phyloP scores from a whole-genome alignment of 2,113 vertebrate species.

The Lethenteron reissneri region DNA sequence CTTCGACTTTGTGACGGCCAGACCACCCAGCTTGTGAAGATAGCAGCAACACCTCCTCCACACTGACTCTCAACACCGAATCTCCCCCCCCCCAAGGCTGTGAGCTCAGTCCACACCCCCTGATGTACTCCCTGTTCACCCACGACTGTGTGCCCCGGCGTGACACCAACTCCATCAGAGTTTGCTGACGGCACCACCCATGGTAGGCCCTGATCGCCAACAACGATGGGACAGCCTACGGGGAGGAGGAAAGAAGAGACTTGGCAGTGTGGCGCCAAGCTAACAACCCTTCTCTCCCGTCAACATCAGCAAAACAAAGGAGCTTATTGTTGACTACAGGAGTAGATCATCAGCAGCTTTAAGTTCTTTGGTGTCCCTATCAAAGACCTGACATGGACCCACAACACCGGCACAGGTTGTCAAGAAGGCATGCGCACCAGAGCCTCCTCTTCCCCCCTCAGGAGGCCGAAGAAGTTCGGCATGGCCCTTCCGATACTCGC shows the following conservation, averaged over 20 bases:
- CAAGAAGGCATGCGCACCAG: neutral
- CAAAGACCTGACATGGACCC: neutral
- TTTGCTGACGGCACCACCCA: neutral
- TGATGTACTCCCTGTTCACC: neutral
- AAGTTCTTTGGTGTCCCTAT: neutral
- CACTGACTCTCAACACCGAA: neutral
- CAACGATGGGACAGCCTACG: neutral
- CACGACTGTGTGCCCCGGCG: neutral
- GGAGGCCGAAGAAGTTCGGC: neutral
- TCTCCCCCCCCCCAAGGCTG: neutral
- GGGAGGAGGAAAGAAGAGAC: neutral
- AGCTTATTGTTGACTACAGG: neutral
- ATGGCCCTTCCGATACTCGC: neutral
- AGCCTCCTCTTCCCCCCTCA: neutral
- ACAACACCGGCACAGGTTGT: neutral
- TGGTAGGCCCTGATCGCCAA: neutral
- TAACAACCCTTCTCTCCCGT: neutral
- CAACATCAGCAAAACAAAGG: slow-evolving; percentile 2
- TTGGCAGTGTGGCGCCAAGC: neutral
- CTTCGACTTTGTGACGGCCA: neutral
- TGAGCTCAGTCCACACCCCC: neutral
- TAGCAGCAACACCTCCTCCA: neutral
- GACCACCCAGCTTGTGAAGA: neutral
- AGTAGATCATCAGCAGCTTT: neutral
- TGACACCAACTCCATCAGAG: neutral